A percentile compares a stretch with the other conserved stretches of the same genome.
Evolutionary conservation across 2,113 vertebrate genomes (phyloP).

Genomic region (Dasyornis broadbenti): DNA sequence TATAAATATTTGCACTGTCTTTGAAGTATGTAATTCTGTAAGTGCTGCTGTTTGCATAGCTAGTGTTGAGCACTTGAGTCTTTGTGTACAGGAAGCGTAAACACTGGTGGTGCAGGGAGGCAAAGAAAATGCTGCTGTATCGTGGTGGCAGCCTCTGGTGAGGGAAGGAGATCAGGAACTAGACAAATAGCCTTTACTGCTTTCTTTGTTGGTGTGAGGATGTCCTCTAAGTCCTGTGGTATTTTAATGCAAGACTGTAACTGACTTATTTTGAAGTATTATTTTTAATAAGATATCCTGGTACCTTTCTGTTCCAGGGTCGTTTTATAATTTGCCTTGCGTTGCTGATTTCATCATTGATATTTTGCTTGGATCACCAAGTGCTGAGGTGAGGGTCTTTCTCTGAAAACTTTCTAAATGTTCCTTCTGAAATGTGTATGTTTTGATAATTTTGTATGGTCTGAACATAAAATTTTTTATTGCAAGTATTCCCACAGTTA

Average conservation of each 20-base stretch:
- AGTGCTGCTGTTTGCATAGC: background rate
- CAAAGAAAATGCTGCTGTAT: background rate
- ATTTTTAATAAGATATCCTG: background rate
- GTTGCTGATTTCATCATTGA: conserved; percentile 98
- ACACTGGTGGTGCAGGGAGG: background rate
- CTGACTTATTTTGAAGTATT: background rate
- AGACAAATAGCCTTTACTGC: accelerated
- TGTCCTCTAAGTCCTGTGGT: background rate
- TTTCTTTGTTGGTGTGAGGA: background rate
- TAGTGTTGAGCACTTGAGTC: background rate
- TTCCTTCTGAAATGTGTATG: background rate
- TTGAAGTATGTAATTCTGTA: background rate
- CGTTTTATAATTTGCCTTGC: conserved; percentile 92
- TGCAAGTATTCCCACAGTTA: background rate
- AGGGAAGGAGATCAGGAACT: background rate
- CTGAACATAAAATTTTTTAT: background rate
- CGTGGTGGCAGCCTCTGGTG: background rate
- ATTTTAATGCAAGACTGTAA: background rate
- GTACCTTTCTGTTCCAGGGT: conserved; percentile 71
- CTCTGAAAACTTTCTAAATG: background rate
- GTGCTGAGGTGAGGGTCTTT: conserved; percentile 84
- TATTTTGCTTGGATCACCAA: conserved; percentile 92
- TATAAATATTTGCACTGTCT: conserved; percentile 29
- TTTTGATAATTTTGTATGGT: background rate
- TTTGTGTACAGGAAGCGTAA: background rate